phyloP scores from a whole-genome alignment of 1,140 invertebrate genomes.

The Orchestia grillus region DNA sequence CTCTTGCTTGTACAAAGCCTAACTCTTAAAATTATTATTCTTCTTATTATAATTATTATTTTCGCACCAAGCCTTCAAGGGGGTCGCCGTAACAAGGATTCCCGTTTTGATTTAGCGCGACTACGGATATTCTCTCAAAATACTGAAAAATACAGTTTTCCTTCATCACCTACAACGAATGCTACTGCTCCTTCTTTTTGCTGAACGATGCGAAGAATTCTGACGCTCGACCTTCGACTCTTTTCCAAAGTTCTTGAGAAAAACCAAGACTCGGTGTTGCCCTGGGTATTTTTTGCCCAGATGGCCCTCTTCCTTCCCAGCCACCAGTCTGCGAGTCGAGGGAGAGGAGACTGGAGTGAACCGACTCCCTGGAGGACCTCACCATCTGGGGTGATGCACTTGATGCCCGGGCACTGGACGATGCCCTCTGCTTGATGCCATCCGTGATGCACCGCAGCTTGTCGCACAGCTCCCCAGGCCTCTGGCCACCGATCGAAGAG shows the following conservation, averaged over 20 bases:
- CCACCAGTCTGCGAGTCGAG: background rate
- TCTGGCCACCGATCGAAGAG: background rate
- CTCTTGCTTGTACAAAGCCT: background rate
- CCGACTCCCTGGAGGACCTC: background rate
- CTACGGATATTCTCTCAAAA: background rate
- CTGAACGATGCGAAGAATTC: conserved; percentile 18
- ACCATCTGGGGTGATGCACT: conserved; percentile 34
- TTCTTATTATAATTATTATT: background rate
- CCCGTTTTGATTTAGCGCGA: background rate
- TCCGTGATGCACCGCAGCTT: background rate
- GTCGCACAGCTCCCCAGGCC: background rate
- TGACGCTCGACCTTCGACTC: background rate
- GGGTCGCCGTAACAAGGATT: background rate
- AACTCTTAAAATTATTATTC: too few species aligned
- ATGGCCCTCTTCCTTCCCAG: background rate
- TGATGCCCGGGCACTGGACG: background rate
- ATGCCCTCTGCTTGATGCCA: background rate
- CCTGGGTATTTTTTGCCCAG: background rate
- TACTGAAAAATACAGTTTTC: background rate
- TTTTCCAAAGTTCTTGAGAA: conserved; percentile 27
- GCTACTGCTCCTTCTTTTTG: background rate
- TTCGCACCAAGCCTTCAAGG: background rate
- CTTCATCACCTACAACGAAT: background rate
- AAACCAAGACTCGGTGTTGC: background rate
- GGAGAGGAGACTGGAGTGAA: conserved; percentile 11